Conservation (phyloP, 1,140 invertebrate genomes). For the Drosophila mauritiana region DNA sequence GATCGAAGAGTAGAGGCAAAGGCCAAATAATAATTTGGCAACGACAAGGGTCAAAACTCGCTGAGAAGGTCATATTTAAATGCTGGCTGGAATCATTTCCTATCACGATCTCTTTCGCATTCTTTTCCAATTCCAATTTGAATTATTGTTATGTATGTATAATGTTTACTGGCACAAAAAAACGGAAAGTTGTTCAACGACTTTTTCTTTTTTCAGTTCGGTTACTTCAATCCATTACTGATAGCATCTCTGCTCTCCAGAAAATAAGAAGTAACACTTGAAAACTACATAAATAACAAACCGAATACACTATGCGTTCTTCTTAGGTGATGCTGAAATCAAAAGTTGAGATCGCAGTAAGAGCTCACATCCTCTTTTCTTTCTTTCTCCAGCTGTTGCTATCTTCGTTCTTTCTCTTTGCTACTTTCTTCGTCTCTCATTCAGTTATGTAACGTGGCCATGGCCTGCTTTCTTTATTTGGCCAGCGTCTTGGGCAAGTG, state of each 20-base stretch:
- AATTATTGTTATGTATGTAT: constrained; percentile 4
- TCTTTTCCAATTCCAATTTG: constrained; percentile 21
- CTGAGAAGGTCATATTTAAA: constrained; percentile 55
- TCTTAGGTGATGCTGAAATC: constrained; percentile 69
- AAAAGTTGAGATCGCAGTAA: constrained; percentile 59
- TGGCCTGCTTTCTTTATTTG: constrained; percentile 73
- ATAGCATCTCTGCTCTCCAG: constrained; percentile 1
- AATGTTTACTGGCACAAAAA: constrained; percentile 28
- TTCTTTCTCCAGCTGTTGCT: constrained; percentile 15
- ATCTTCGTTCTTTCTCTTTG: constrained; percentile 48
- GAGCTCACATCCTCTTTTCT: constrained; percentile 7
- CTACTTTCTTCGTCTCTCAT: constrained; percentile 51
- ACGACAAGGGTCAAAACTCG: constrained; percentile 71
- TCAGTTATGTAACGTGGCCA: constrained; percentile 55
- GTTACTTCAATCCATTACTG: constrained; percentile 23
- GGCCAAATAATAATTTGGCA: constrained; percentile 45
- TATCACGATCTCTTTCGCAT: constrained; percentile 24
- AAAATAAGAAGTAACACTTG: constrained; percentile 22
- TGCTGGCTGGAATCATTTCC: constrained; percentile 20
- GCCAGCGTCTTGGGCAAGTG: constrained; percentile 52
- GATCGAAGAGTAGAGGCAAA: constrained; percentile 43
- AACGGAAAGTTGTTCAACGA: constrained; percentile 58
- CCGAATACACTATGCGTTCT: constrained; percentile 24
- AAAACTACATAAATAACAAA: constrained; percentile 18
- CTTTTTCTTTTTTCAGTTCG: constrained; percentile 27